Base-by-base conservation (phyloP, 2,888 invertebrate genomes). In the Dioctria linearis region DNA sequence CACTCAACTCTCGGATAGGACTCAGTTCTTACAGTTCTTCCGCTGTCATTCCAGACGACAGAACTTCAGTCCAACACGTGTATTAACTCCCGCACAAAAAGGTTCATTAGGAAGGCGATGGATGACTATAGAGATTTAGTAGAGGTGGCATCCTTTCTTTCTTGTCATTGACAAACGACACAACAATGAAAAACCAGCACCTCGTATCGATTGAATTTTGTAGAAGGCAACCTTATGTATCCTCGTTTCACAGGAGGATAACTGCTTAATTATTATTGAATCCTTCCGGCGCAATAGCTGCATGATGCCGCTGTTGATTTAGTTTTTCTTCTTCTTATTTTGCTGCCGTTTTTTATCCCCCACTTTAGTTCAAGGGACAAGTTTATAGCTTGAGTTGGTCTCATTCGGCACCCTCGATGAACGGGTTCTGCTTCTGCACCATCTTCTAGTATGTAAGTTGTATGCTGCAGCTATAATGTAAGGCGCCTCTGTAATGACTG, bases 191-290 rank as follows among this genome's bases (percentile, higher is more conserved):
- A 75, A 59, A 59, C 59, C 61, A 75, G n/a, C n/a, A n/a, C n/a
- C n/a, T n/a, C n/a, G 59, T 39, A 59, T 75, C 75, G 57, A 75
- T 75, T 75, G 40, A 75, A 75, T 75, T 75, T 59, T 5, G 54
- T 13, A 8, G 61, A 75, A 75, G 61, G 75, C 75, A 75, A 59
- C 61, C 42, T 75, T 61, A 75, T 59, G 61, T 75, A 75, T 59
- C 75, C 57, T 75, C 43, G 75, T 75, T 75, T 75, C 75, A 75
- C 75, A 43, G 75, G 59, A 75, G 59, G 75, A 59, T 61, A 75
- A 75, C 61, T 75, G 61, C 75, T 75, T 43, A 75, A 75, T 75
- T 59, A 75, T 75, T 75, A 59, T 59, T 75, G 75, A 75, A 75
- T 61, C 61, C 25, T 25, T 25, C n/a, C n/a, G n/a, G n/a, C n/a